A percentile compares a stretch with the other conserved stretches of the same genome.
Evolutionary conservation across 2,113 vertebrate genomes (phyloP).

Genomic region (mouse (Mus musculus)): GRCm39 chr5:106952501-106953000

Average conservation of each 20-base stretch:
- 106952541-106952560: neutral
- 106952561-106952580: neutral
- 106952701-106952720: neutral
- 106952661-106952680: too few relatives aligned
- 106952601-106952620: neutral
- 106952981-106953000: too few relatives aligned
- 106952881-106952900: neutral
- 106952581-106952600: neutral
- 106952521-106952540: neutral
- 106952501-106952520: neutral
- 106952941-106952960: too few relatives aligned
- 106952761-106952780: neutral
- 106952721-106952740: neutral
- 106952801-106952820: neutral
- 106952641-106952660: neutral
- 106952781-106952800: neutral
- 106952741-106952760: neutral
- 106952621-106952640: neutral
- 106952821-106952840: neutral
- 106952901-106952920: neutral
- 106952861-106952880: neutral
- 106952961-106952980: neutral
- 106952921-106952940: neutral
- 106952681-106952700: neutral
- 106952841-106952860: neutral